phyloP scores from a whole-genome alignment of 1,140 invertebrate genomes.

The Lordiphosa clarofinis region DNA sequence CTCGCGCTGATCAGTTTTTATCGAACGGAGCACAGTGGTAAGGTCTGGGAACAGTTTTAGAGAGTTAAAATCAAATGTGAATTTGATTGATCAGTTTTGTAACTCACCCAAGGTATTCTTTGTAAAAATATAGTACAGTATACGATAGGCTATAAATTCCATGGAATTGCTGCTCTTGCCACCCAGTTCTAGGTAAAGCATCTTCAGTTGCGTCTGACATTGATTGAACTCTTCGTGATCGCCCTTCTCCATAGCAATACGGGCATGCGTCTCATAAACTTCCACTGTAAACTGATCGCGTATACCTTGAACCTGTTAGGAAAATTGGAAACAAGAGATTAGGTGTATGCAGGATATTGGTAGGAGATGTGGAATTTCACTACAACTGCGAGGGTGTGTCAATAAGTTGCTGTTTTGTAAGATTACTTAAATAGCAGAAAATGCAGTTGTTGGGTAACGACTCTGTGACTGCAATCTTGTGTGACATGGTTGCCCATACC shows the following conservation, averaged over 20 bases:
- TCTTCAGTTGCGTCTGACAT: conserved; percentile 97
- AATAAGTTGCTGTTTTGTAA: background rate
- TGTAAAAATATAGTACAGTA: conserved; percentile 98
- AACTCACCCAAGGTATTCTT: conserved; percentile 95
- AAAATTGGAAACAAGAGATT: conserved; percentile 27
- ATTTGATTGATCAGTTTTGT: too few species aligned
- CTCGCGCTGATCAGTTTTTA: conserved; percentile 88
- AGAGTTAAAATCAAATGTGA: background rate
- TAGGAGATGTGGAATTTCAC: background rate
- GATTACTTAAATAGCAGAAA: too few species aligned
- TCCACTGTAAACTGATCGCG: conserved; percentile 95
- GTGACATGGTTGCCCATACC: too few species aligned
- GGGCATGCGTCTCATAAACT: conserved; percentile 98
- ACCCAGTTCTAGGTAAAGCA: conserved; percentile 89
- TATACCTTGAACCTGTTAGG: conserved; percentile 92
- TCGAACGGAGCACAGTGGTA: conserved; percentile 91
- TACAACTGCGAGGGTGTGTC: background rate
- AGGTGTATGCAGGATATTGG: too few species aligned
- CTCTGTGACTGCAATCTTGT: too few species aligned
- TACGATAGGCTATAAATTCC: conserved; percentile 97
- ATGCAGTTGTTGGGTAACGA: too few species aligned
- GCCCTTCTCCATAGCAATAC: conserved; percentile 97
- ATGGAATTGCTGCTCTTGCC: conserved; percentile 85
- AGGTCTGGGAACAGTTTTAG: conserved; percentile 85
- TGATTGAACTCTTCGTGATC: conserved; percentile 99